Evolutionary conservation across 2,888 invertebrate genomes (phyloP), one percentile per base, ranked within the genome.

Genomic region (Nomada fucata): DNA sequence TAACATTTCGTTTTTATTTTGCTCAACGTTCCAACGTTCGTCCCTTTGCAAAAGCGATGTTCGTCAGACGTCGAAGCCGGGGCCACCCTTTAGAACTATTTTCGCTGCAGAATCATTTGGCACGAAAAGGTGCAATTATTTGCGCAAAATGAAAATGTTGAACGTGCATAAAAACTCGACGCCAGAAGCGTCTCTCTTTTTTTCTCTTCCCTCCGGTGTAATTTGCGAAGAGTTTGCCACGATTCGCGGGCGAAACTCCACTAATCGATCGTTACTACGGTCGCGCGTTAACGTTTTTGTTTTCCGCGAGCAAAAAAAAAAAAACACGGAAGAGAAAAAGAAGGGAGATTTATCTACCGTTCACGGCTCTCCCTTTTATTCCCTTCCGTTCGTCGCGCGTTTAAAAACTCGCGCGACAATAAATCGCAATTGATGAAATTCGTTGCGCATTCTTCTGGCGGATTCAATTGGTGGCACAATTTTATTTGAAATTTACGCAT

Each of bases 401-500:
- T 76, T 65, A 78, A 83, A 83, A 76, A 77, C 65, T 55, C 47
- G 57, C 72, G 52, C 61, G 65, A 78, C 79, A 67, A 75, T 83
- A 73, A 83, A 78, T 79, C 68, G 79, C 74, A 60, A 83, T 79
- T 72, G 78, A 60, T 50, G 63, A 83, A 78, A 83, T 83, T 70
- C 84, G 78, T 83, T 83, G 83, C 63, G 74, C 79, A 83, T 73
- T 71, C 75, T 68, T 74, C 68, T 63, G 72, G 77, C 63, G 64
- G 63, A 74, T 77, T 70, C 83, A 74, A 83, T 83, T 59, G 77
- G 60, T 73, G 79, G 83, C 79, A 78, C 74, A 74, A 83, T 83
- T 83, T 78, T 83, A 75, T 83, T 78, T 59, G 83, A 78, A 83
- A 83, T 83, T 83, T 83, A 83, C 84, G 83, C 83, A 55, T 76